These are phyloP conservation scores for Daubentonia madagascariensis DNA, from an alignment of 2,113 vertebrate genomes.

Conservation along the genomic window DNA sequence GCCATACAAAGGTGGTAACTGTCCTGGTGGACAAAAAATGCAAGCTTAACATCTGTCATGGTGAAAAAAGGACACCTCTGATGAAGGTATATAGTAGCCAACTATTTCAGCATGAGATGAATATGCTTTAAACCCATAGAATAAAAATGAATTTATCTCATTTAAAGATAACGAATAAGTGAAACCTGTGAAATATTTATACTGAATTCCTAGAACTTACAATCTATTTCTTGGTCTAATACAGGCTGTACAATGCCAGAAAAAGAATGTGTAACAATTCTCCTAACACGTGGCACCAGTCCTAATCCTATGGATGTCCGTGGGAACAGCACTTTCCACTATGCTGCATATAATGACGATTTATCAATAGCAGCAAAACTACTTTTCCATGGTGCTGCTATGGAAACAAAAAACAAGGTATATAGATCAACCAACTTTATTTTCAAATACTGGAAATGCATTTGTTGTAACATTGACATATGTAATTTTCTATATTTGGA, in stretches of 20 bases:
- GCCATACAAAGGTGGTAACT: not conserved
- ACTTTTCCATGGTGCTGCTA: slow-evolving; percentile 82
- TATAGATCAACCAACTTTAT: not conserved
- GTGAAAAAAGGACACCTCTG: not conserved
- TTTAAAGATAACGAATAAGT: not conserved
- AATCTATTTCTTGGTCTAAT: not conserved
- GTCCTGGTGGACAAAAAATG: not conserved
- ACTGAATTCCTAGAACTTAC: not conserved
- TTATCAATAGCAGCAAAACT: slow-evolving; percentile 80
- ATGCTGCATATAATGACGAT: slow-evolving; percentile 83
- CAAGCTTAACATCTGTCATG: not conserved
- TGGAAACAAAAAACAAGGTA: slow-evolving; percentile 91
- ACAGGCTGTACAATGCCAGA: slow-evolving; percentile 91
- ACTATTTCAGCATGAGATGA: not conserved
- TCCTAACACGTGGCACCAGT: no score
- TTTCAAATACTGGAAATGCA: not conserved
- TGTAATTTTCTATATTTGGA: not conserved
- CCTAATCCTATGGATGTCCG: no score
- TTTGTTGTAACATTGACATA: not conserved
- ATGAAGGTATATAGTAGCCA: slow-evolving; percentile 87
- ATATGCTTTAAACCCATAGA: not conserved
- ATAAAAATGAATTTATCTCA: not conserved
- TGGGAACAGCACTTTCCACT: slow-evolving; percentile 91
- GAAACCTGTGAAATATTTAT: not conserved
- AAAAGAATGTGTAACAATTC: slow-evolving; percentile 83